Conservation (phyloP, 2,888 invertebrate species). For the Eucriotettix oculatus region DNA sequence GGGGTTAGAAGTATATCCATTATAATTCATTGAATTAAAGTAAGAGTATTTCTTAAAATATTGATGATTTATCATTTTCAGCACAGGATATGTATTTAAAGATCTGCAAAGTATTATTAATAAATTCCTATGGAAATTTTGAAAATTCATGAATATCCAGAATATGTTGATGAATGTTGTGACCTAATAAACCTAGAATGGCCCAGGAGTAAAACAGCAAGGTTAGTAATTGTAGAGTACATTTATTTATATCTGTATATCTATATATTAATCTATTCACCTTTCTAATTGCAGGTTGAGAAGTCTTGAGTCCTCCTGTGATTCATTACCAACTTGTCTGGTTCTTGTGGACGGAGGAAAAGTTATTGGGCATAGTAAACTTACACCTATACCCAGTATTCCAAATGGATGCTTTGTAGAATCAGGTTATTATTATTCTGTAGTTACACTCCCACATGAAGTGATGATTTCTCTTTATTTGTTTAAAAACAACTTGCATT, state of each 20-base stretch:
- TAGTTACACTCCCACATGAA: no score
- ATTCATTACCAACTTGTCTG: conserved; percentile 5
- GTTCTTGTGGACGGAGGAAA: neutral
- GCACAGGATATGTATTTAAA: no score
- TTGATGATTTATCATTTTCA: no score
- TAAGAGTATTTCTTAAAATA: no score
- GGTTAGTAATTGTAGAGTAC: conserved; percentile 24
- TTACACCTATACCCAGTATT: conserved; percentile 5
- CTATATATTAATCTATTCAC: no score
- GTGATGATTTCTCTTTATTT: no score
- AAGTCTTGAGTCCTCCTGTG: neutral
- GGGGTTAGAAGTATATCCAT: no score
- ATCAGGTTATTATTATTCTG: neutral
- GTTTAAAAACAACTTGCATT: no score
- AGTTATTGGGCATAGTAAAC: conserved; percentile 10
- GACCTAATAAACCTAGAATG: conserved; percentile 71
- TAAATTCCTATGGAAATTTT: conserved; percentile 3
- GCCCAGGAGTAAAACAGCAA: conserved; percentile 64
- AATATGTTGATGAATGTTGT: conserved; percentile 54
- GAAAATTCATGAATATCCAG: conserved; percentile 46
- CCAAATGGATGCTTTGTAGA: conserved; percentile 8
- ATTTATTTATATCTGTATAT: no score
- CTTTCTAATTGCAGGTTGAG: neutral
- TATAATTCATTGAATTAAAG: no score
- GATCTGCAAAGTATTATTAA: no score